Evolutionary conservation across 2,888 invertebrate genomes (phyloP).

Genomic region (Nezara viridula): DNA sequence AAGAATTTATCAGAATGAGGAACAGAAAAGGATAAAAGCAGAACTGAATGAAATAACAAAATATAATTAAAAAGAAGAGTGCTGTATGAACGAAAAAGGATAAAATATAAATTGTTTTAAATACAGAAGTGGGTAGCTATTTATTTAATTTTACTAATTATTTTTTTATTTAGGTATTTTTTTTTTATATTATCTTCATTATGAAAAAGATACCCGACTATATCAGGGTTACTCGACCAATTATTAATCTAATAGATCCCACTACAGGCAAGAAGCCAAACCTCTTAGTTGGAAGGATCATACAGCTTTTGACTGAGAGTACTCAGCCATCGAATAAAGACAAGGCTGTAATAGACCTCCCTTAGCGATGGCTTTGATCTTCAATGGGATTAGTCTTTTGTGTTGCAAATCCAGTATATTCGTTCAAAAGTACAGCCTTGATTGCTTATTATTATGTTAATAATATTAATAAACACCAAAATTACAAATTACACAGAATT

Average conservation of each 20-base stretch:
- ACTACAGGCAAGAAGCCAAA: not conserved
- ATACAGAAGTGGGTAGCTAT: no score
- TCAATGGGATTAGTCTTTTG: not conserved
- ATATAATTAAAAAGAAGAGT: no score
- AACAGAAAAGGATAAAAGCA: no score
- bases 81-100: no score
- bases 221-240: not conserved
- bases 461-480: not conserved
- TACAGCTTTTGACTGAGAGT: not conserved
- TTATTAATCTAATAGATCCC: not conserved
- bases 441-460: not conserved
- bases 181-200: no score
- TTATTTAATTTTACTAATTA: no score
- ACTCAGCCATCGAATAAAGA: not conserved
- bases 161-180: no score
- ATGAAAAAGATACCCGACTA: no score
- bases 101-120: no score
- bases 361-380: not conserved
- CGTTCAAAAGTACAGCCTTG: not conserved
- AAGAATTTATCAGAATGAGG: no score
- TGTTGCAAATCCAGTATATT: not conserved
- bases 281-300: not conserved
- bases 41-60: no score
- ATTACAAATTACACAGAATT: not conserved
- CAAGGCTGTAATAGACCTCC: not conserved